Base-by-base conservation (phyloP, 2,113 vertebrate genomes). In the Microcebus lehilahytsara region DNA sequence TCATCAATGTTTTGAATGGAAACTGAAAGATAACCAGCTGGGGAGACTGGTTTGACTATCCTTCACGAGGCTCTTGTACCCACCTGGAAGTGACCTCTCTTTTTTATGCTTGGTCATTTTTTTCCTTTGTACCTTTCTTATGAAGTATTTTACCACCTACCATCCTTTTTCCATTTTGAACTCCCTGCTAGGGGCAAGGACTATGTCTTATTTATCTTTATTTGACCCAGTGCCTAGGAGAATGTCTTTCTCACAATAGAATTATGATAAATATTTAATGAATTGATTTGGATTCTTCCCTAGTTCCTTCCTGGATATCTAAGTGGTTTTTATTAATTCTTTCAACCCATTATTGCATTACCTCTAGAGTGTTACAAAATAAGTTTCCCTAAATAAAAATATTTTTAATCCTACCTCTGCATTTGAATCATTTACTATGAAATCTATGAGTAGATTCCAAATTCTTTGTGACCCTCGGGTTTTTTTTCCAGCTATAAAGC, bases 371-470 rank as follows among this genome's bases (percentile, higher is more conserved):
- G 7, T 89, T 83, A 78, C 84, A 56, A 97, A 89, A 74, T 62
- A 67, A 22, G 5, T 11, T 92, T 88, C 23, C 72, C 56, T 85
- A 46, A 87, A 42, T 75, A 67, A 94, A 81, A 91, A 80, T 66
- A 80, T 27, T 72, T 87, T 78, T 80, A 46, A 78, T 85, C 12
- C 40, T 46, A 56, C 34, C 40, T 95, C 77, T 92, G 75, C 79
- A 80, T 77, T 66, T 80, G 67, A 56, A 60, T 90, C 37, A 67
- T 58, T 93, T 37, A 32, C 22, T 58, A 2, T 80, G 7, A 91
- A 84, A 80, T 25, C 14, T 96, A 75, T 78, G 37, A 89, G 64
- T 42, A 22, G 49, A 64, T 95, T 91, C 75, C 37, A 79, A 95
- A 86, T 34, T 19, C 12, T 92, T 84, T 85, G 77, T 90, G 51